phyloP scores from a whole-genome alignment of 2,797 vertebrate species.

The Masticophis lateralis region DNA sequence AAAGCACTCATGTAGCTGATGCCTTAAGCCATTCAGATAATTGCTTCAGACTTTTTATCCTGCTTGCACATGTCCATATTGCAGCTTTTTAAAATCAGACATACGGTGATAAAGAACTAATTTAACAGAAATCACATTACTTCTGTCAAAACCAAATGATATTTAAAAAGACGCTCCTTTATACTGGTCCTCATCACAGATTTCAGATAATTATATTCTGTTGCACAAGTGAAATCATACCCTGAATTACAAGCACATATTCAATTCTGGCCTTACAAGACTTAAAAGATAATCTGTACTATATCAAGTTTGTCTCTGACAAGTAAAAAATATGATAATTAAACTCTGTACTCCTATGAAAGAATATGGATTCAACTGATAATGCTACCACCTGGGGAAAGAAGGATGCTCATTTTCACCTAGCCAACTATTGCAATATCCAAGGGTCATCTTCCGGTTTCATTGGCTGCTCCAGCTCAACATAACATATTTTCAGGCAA shows the following conservation, averaged over 20 bases:
- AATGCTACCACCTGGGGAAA: neutral
- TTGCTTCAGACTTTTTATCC: neutral
- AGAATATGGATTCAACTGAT: neutral
- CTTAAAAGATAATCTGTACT: neutral
- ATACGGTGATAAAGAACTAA: neutral
- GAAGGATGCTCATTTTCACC: neutral
- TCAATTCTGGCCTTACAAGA: neutral
- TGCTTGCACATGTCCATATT: neutral
- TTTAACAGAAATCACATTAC: neutral
- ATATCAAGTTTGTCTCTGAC: neutral
- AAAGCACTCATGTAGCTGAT: neutral
- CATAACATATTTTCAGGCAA: neutral
- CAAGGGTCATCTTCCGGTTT: too few species aligned
- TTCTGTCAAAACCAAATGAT: neutral
- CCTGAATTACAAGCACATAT: neutral
- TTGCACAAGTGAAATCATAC: neutral
- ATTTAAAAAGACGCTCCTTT: neutral
- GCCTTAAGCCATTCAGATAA: neutral
- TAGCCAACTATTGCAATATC: neutral
- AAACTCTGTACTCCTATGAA: neutral
- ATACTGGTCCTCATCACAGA: neutral
- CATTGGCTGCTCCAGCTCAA: neutral
- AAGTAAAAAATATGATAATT: neutral
- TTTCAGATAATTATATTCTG: neutral
- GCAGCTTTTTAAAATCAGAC: neutral